Evolutionary conservation across 2,888 invertebrate species (phyloP).

Genomic region (Matsumyia berberina): DNA sequence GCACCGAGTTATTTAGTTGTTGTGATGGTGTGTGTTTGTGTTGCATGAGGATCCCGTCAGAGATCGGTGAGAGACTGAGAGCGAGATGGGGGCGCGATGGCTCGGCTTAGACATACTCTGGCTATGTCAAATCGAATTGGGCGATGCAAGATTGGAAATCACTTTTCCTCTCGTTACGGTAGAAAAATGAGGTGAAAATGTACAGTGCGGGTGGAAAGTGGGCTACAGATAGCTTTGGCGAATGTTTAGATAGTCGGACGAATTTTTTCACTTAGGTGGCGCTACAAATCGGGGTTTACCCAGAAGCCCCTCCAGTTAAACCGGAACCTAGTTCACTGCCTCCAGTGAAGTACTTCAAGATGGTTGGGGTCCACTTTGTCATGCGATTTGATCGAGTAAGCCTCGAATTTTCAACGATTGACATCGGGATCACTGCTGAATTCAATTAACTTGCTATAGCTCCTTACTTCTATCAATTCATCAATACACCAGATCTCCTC

Average conservation of each 20-base stretch:
- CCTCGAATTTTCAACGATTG: too few species aligned
- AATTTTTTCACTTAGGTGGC: neutral
- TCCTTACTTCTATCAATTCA: too few species aligned
- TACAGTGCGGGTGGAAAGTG: conserved; percentile 34
- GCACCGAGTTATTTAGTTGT: conserved; percentile 9
- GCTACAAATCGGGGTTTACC: too few species aligned
- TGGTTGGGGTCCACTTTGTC: too few species aligned
- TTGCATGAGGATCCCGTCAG: conserved; percentile 53
- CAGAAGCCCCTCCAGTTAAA: too few species aligned
- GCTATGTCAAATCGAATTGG: conserved; percentile 73
- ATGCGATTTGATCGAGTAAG: too few species aligned
- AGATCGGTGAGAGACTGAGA: conserved; percentile 6
- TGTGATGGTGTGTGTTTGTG: neutral
- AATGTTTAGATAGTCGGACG: too few species aligned
- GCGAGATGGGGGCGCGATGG: conserved; percentile 22
- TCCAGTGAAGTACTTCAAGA: too few species aligned
- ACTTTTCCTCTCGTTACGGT: conserved; percentile 67
- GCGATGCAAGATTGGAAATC: conserved; percentile 72
- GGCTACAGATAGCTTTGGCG: neutral
- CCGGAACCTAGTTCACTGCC: too few species aligned
- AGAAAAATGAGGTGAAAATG: conserved; percentile 18
- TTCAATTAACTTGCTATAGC: too few species aligned
- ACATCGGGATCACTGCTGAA: too few species aligned
- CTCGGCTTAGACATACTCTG: conserved; percentile 65
- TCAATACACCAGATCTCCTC: too few species aligned